phyloP scores from a whole-genome alignment of 2,888 invertebrate genomes.

The Silvanus unidentatus region DNA sequence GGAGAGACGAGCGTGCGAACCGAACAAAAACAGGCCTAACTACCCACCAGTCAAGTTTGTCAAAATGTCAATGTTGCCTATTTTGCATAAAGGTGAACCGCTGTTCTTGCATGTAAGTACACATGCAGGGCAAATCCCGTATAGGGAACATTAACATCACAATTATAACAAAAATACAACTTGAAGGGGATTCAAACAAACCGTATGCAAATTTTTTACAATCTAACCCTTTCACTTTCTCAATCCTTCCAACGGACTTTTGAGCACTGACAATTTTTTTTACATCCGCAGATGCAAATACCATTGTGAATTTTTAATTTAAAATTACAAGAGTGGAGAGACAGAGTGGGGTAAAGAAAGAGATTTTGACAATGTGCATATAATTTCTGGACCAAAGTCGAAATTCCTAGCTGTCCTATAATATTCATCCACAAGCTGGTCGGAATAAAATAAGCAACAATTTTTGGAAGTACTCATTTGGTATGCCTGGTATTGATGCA shows the following conservation, averaged over 20 bases:
- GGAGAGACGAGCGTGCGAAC: constrained; percentile 2
- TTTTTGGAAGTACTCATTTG: constrained; percentile 23
- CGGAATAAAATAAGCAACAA: constrained; percentile 21
- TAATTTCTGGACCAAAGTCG: no score
- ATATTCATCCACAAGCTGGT: no score
- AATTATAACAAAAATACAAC: constrained; percentile 36
- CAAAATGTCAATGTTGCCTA: constrained; percentile 25
- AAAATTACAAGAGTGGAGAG: no score
- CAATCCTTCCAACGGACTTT: constrained; percentile 25
- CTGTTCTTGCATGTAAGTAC: constrained; percentile 4
- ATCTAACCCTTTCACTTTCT: constrained; percentile 16
- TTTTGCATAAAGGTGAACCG: constrained; percentile 35
- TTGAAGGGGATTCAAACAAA: background rate
- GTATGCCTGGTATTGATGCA: constrained; percentile 42
- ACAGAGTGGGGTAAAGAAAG: no score
- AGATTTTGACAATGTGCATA: no score
- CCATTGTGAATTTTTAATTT: no score
- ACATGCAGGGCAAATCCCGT: constrained; percentile 10
- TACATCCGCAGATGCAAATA: constrained; percentile 17
- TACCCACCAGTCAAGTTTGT: constrained; percentile 27
- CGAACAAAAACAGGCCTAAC: no score
- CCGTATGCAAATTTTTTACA: constrained; percentile 31
- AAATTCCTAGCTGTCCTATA: constrained; percentile 9
- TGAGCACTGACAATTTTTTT: constrained; percentile 10
- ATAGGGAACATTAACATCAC: constrained; percentile 41